Evolutionary conservation across 2,113 vertebrate species (phyloP), one percentile per base, ranked within the genome.

Genomic region (Lichenostomus cassidix): DNA sequence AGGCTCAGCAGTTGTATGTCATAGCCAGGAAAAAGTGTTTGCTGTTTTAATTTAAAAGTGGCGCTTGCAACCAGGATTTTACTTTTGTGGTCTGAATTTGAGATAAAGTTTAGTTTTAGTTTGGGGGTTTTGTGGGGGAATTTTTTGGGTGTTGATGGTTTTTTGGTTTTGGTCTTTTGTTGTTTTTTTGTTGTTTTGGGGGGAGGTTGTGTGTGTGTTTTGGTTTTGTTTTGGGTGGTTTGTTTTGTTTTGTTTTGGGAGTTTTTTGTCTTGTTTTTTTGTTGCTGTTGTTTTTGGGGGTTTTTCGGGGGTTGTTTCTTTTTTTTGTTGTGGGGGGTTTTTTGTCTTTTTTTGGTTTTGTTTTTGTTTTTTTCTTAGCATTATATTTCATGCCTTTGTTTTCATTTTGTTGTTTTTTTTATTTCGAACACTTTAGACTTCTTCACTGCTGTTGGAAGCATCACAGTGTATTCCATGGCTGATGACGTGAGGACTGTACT

Each of bases 91-190:
- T 65, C 11, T 52, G 7, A 62, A 7, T 63, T 52, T 60, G 18
- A 59, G 41, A 44, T 24, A 47, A 15, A 86, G 28, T 37, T 29
- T 56, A 2, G 3, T 5, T 75, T 86, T 46, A 33, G 5, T 41
- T 12, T 58, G 31, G 7, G 16, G 2, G 0, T 16, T 46, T 46
- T 78, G 15, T 46, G 55, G 33, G 2, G 0, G 47, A 11, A 3
- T 0, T 22, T 64, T 59, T 52, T 25, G 3, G 44, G 44, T 44
- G 42, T 44, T 44, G 15, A 7, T 44, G 42, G 7, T 44, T 44
- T 44, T 44, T 44, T 17, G 15, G 16, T 44, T 44, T 44, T 44
- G 42, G 42, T 44, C 17, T 44, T 44, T 16, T 44, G 42, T 44
- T 44, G 17, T 15, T 16, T 44, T 44, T 18, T 17, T 44, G 42